Base-by-base conservation (phyloP, 2,888 invertebrate genomes). In the Patella caerulea region DNA sequence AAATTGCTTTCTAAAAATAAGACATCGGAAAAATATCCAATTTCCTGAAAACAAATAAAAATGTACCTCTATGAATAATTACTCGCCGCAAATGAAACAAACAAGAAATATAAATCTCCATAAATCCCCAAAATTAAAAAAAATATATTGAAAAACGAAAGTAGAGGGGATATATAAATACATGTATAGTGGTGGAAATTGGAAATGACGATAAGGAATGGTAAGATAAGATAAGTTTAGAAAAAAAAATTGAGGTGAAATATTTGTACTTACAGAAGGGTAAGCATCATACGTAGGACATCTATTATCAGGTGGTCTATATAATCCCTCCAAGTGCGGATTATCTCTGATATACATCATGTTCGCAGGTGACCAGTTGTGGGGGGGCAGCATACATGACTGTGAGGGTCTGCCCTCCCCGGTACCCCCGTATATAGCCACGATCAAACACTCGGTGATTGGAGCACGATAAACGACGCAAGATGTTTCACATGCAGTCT, bases 301-400 rank as follows among this genome's bases (percentile, higher is more conserved):
- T 9, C 56, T 17, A 56, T 56, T 56, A 56, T 54, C 55, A 15
- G 74, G 55, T 1, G 74, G 65, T 59, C 65, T 56, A 59, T 74
- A 56, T 19, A 45, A 45, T 24, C 52, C 54, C 45, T 53, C 73
- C 55, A 54, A 52, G 24, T 73, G 73, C 14, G 52, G 73, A 19
- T 53, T 73, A 73, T 73, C 73, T 19, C 73, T 15, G 15, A 73
- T 73, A 55, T 73, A 73, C 73, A 73, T 73, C 73, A 73, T 73
- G 45, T 74, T 45, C 29, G 24, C 29, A 17, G 56, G 59, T 45
- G 19, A n/a, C 56, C 45, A 19, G 74, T 74, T 29, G 24, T 74
- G 74, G 74, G 56, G 74, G 59, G 74, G 34, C 55, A 54, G 74
- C 56, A 56, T 56, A 56, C 59, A 65, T 65, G 74, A 29, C 74